Evolutionary conservation across 2,113 vertebrate species (phyloP), one percentile per base, ranked within the genome.

Genomic region (Nesospiza acunhae): DNA sequence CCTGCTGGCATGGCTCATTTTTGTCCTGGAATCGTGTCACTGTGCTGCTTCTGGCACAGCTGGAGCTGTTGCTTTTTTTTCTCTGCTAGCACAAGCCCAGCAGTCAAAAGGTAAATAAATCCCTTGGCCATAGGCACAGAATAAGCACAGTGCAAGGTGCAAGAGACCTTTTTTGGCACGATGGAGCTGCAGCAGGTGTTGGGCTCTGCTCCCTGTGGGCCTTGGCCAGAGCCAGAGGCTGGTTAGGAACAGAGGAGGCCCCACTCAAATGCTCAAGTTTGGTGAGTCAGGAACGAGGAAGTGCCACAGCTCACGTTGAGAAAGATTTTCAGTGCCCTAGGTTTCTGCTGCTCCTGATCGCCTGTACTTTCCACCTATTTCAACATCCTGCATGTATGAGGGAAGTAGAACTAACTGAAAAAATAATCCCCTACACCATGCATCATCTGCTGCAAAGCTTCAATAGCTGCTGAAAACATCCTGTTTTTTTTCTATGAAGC

Each of bases 401-500:
- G 79, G 87, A 96, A 90, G 72, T 83, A 46, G 33, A 62, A 56
- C 39, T 87, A 88, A 93, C 84, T 72, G 85, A 77, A 93, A 93
- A 87, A 90, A 77, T 46, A 83, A 62, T 50, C 50, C 55, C 46
- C 26, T 67, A 55, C 72, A 89, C 67, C 52, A 39, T 63, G 68
- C 47, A 81, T 68, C 68, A 66, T 86, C 75, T 93, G 75, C 72
- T 94, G 39, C 68, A 35, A 74, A 76, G 22, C 75, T 85, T 56
- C 82, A 94, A 58, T 15, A 80, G 59, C 63, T 84, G 56, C 79
- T 81, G 88, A 86, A 93, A 91, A 96, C 82, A 86, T 94, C 90
- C 87, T 81, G 79, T 1, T 58, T 84, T 92, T 80, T 30, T 30
- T 24, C 55, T 50, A 1, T 15, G 2, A 39, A 86, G 33, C 76